A percentile compares a stretch with the other conserved stretches of the same genome.
phyloP scores from a whole-genome alignment of 2,113 vertebrate species.

The Nipponia nippon region DNA sequence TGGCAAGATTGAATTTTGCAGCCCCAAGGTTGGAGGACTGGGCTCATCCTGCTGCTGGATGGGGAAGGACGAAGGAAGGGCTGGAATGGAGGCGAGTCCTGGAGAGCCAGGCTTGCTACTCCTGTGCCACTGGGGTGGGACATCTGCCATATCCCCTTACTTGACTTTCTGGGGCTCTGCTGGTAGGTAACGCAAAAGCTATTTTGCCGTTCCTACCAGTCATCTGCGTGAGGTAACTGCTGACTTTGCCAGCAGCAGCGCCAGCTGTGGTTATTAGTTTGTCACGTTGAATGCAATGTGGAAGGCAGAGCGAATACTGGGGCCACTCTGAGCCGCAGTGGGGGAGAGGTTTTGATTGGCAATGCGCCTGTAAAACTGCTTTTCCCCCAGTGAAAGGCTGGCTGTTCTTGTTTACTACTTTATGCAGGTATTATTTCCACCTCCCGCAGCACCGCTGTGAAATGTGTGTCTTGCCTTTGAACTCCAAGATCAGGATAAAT shows the following conservation, averaged over 20 bases:
- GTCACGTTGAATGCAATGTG: background rate
- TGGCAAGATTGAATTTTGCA: background rate
- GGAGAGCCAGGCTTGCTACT: slow-evolving; percentile 7
- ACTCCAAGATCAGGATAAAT: background rate
- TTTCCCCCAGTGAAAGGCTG: background rate
- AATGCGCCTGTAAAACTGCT: background rate
- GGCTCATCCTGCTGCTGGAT: background rate
- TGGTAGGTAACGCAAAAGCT: slow-evolving; percentile 6
- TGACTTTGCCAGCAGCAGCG: slow-evolving; percentile 1
- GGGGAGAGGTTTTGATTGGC: background rate
- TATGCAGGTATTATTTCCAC: background rate
- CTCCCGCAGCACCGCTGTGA: background rate
- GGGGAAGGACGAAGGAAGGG: slow-evolving; percentile 27
- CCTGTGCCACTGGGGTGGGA: background rate
- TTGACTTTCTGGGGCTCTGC: slow-evolving; percentile 20
- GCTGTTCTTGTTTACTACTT: background rate
- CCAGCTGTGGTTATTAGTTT: slow-evolving; percentile 51
- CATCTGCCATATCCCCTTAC: slow-evolving; percentile 32
- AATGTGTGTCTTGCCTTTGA: background rate
- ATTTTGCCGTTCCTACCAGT: background rate
- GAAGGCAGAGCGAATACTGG: background rate
- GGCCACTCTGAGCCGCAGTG: background rate
- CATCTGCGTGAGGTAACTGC: slow-evolving; percentile 1
- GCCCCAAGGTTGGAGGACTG: background rate
- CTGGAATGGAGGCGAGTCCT: slow-evolving; percentile 17